Base-by-base conservation (phyloP, 2,113 vertebrate genomes). In the Ctenomys sociabilis region DNA sequence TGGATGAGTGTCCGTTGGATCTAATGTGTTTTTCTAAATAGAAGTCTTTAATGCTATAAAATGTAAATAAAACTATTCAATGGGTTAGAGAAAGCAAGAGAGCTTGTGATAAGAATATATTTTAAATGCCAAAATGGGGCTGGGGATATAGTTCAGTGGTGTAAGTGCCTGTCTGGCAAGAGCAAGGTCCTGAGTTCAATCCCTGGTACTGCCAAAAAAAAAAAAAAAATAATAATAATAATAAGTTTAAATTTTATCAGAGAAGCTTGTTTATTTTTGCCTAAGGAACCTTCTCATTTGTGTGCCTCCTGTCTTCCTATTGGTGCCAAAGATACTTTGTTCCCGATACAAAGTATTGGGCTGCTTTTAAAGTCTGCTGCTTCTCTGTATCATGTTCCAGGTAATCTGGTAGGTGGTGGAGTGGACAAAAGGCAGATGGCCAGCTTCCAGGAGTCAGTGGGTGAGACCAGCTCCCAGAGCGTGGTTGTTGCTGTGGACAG, bases 381-480 rank as follows among this genome's bases (percentile, higher is more conserved):
- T 72, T 28, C 45, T 72, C 5, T 14, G 0, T 49, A 0, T 93
- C n/a, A 6, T 97, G 40, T 98, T 98, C n/a, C 98, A 99, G 99
- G 99, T 88, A 99, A 98, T 85, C 97, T 99, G 0, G 99, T 99
- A 94, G 98, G 98, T 35, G 99, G 99, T 24, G 99, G 99, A 93
- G 99, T 99, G 97, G 99, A 99, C 97, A 99, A 98, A 97, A 99
- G 99, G 91, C 99, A 99, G 88, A 99, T 99, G 98, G 99, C 99
- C 66, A 99, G 99, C 97, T 99, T 99, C 97, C 99, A 99, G 97
- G 99, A 99, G 97, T 99, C 99, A 0, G 99, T 99, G 21, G 99
- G 99, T 85, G 99, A 99, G 98, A 99, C 99, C 97, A 99, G 99
- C 97, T 99, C 99, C 0, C 99, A 99, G 98, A 99, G 99, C 32